Evolutionary conservation across 2,888 invertebrate genomes (phyloP), one percentile per base, ranked within the genome.

Genomic region (Alsophila aescularia): DNA sequence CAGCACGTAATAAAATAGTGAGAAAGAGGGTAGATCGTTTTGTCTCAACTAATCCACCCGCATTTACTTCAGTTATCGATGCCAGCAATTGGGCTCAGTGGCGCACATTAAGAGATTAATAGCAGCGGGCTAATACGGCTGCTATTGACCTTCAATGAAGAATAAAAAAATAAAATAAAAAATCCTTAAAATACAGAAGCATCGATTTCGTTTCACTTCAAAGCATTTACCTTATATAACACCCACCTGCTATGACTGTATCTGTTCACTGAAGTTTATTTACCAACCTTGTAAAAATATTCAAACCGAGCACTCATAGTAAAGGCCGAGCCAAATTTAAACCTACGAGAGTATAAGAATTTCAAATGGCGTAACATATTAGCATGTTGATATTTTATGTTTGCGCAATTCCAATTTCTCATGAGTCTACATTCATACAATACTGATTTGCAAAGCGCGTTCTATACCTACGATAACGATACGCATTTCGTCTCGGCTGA

Each of bases 341-440:
- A 50, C 29, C 40, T 32, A 27, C 15, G 12, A 50, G 47, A 51
- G 29, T 37, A 41, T 54, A 44, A 39, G 41, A 53, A 47, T 58
- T 58, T 34, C 39, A 43, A 58, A 58, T 53, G 53, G 50, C 58
- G 53, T 51, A 58, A 53, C 52, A 18, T 36, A 53, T 58, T 50
- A 50, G 53, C 53, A 54, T 54, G 40, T 40, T 50, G 32, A 42
- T 57, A 42, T 32, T 13, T 42, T 50, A 27, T 58, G 50, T 58
- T 58, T 54, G 54, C 47, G 47, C 51, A 48, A 51, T 50, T 53
- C n/a, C n/a, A 36, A 42, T 42, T 53, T 58, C 50, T 50, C 39
- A 53, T 49, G 49, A 41, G 41, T 14, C 39, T 31, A 52, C 47
- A 32, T 18, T 16, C n/a, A 34, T 18, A 2, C 16, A 8, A 24